Conservation (phyloP, 2,113 vertebrate species). For the Upupa epops region DNA sequence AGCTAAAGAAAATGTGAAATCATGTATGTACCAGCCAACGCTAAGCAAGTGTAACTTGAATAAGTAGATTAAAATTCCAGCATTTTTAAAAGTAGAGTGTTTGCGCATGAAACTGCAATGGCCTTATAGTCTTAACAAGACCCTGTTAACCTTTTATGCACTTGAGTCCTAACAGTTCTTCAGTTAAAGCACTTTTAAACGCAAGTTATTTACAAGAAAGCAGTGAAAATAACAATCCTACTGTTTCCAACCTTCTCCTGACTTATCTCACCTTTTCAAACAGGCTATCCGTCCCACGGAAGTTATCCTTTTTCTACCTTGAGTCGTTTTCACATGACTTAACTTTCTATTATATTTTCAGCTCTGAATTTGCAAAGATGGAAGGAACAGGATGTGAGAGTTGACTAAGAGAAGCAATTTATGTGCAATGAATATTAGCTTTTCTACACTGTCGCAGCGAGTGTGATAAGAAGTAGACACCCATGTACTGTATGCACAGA, state of each 20-base stretch:
- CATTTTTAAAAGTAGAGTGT: not conserved
- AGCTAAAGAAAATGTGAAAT: not conserved
- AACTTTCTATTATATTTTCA: not conserved
- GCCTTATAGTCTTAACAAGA: not conserved
- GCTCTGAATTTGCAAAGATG: not conserved
- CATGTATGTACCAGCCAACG: not conserved
- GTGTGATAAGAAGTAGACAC: conserved; percentile 15
- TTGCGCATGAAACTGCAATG: not conserved
- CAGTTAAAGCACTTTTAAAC: not conserved
- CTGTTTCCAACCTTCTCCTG: not conserved
- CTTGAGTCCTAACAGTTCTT: not conserved
- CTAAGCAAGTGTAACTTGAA: not conserved
- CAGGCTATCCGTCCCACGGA: not conserved
- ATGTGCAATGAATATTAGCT: not conserved
- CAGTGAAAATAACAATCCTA: not conserved
- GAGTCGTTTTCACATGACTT: not conserved
- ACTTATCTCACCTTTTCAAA: not conserved
- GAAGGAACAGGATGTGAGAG: not conserved
- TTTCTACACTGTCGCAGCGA: not conserved
- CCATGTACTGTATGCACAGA: conserved; percentile 28
- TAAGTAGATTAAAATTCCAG: not conserved
- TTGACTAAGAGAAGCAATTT: conserved; percentile 7
- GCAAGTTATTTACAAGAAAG: not conserved
- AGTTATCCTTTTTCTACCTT: not conserved
- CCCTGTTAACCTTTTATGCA: not conserved